Percentiles rank a stretch among this genome's conserved stretches.
phyloP scores from a whole-genome alignment of 2,113 vertebrate genomes.

The Mobula birostris region DNA sequence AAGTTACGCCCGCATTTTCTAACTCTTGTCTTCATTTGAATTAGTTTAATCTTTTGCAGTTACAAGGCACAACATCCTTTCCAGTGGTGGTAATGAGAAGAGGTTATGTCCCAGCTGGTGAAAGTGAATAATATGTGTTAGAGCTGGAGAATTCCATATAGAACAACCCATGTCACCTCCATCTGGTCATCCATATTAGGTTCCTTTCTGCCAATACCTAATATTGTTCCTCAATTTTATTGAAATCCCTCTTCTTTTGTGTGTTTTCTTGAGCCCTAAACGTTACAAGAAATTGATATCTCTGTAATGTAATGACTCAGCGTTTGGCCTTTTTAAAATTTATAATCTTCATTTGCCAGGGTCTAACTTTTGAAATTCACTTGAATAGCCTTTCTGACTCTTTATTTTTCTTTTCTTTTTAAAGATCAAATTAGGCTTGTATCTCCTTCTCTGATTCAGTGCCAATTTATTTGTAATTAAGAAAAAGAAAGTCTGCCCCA shows the following conservation, averaged over 20 bases:
- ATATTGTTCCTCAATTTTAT: background rate
- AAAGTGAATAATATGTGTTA: no score
- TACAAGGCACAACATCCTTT: no score
- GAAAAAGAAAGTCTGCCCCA: no score
- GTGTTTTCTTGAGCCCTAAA: background rate
- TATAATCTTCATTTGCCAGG: background rate
- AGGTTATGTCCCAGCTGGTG: no score
- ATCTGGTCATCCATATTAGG: background rate
- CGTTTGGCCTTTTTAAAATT: background rate
- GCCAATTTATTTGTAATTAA: background rate
- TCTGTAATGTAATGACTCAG: background rate
- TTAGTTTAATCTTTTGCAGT: no score
- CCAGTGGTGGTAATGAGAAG: no score
- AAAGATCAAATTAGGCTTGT: background rate
- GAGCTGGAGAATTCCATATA: no score
- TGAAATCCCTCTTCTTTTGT: no score
- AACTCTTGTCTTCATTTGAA: no score
- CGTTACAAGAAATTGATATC: background rate
- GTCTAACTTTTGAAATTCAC: background rate
- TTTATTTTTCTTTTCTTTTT: background rate
- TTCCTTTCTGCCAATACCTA: background rate
- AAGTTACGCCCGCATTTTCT: no score
- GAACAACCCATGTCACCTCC: background rate
- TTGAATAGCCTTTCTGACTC: background rate
- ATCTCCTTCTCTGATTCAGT: background rate